phyloP scores from a whole-genome alignment of 2,113 vertebrate species.

The Saccopteryx bilineata region DNA sequence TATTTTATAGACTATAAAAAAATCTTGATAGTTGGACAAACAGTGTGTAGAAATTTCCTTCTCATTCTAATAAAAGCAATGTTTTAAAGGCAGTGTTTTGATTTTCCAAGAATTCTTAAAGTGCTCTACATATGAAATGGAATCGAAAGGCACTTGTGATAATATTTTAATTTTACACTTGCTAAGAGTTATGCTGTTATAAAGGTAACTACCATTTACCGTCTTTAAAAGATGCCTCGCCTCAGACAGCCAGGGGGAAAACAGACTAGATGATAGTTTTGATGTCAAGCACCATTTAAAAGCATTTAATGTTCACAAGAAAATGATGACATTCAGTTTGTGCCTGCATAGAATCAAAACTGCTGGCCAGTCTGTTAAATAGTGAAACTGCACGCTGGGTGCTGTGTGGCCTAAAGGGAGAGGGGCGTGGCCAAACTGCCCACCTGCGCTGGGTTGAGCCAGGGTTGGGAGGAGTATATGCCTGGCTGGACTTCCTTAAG shows the following conservation, averaged over 20 bases:
- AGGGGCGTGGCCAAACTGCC: background rate
- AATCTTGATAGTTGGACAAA: constrained; percentile 56
- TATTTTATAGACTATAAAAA: constrained; percentile 69
- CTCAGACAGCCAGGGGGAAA: background rate
- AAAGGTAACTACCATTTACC: constrained; percentile 51
- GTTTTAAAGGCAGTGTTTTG: constrained; percentile 70
- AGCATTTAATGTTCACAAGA: background rate
- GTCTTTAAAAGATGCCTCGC: constrained; percentile 13
- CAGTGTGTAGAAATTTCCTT: constrained; percentile 54
- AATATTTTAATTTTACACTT: constrained; percentile 72
- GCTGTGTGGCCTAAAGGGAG: background rate
- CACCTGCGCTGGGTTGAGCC: background rate
- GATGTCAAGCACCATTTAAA: background rate
- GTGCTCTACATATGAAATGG: constrained; percentile 56
- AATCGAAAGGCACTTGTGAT: constrained; percentile 65
- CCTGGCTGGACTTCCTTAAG: background rate
- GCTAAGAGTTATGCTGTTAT: constrained; percentile 47
- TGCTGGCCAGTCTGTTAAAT: background rate
- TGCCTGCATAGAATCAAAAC: background rate
- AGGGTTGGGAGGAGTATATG: background rate
- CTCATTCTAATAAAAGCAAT: constrained; percentile 57
- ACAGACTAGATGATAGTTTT: background rate
- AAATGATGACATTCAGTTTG: background rate
- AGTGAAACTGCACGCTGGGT: background rate
- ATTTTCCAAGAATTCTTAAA: constrained; percentile 71